phyloP scores from a whole-genome alignment of 2,888 invertebrate genomes.

The Zootermopsis nevadensis region DNA sequence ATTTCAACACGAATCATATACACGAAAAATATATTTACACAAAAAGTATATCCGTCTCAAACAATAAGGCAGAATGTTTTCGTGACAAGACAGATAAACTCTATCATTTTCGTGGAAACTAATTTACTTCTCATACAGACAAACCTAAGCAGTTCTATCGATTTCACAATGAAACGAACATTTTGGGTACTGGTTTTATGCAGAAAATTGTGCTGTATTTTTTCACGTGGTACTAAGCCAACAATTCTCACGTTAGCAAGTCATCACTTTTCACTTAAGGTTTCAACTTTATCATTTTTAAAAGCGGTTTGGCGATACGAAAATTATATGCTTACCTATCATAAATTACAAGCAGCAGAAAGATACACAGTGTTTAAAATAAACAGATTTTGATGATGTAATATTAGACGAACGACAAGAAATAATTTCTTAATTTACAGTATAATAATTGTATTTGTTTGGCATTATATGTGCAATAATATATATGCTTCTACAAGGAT shows the following conservation, averaged over 20 bases:
- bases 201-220: background rate
- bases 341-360: too few species aligned
- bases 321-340: too few species aligned
- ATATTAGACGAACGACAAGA: too few species aligned
- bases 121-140: background rate
- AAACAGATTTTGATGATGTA: too few species aligned
- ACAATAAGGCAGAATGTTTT: background rate
- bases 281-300: too few species aligned
- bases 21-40: conserved; percentile 27
- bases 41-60: background rate
- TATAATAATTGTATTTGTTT: too few species aligned
- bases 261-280: too few species aligned
- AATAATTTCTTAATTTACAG: too few species aligned
- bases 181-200: background rate
- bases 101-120: conserved; percentile 1
- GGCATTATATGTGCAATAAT: too few species aligned
- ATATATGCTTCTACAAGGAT: too few species aligned
- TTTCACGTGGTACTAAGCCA: background rate
- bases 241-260: background rate
- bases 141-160: background rate
- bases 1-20: conserved; percentile 12
- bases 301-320: too few species aligned
- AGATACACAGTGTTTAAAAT: too few species aligned
- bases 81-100: background rate
- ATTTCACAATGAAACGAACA: background rate